Percentiles rank a stretch among this genome's conserved stretches.
These are phyloP conservation scores for Botia almorhae DNA, from an alignment of 2,797 vertebrate genomes.

Conservation along the genomic window DNA sequence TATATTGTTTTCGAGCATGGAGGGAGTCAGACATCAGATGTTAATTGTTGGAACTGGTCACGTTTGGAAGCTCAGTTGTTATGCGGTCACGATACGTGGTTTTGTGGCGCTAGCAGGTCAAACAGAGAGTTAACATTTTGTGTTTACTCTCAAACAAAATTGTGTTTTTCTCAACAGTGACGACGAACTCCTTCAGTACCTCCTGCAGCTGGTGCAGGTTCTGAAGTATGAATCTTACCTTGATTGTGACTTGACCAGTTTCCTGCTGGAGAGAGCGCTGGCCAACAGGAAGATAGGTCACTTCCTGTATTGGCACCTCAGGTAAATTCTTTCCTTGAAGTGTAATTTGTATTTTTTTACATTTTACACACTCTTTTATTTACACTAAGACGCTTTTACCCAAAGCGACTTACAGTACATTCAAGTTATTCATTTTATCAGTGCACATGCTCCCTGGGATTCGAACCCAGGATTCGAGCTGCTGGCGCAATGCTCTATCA, in stretches of 20 bases:
- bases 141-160: too few relatives aligned
- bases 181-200: slow-evolving; percentile 91
- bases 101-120: background rate
- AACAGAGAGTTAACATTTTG: too few relatives aligned
- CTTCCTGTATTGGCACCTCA: slow-evolving; percentile 98
- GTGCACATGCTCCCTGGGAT: too few relatives aligned
- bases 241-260: slow-evolving; percentile 92
- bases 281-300: slow-evolving; percentile 95
- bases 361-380: too few relatives aligned
- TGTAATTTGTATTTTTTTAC: too few relatives aligned
- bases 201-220: slow-evolving; percentile 96
- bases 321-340: slow-evolving; percentile 71
- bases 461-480: too few relatives aligned
- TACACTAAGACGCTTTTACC: too few relatives aligned
- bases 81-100: background rate
- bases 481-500: too few relatives aligned
- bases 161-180: too few relatives aligned
- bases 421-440: too few relatives aligned
- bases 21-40: background rate
- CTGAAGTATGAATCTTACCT: slow-evolving; percentile 97
- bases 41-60: background rate
- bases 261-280: slow-evolving; percentile 91
- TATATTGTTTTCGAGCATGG: too few relatives aligned
- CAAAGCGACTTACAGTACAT: too few relatives aligned
- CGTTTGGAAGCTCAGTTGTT: background rate